These are phyloP conservation scores for Tapirus indicus DNA, from an alignment of 2,797 vertebrate species.

Conservation along the genomic window DNA sequence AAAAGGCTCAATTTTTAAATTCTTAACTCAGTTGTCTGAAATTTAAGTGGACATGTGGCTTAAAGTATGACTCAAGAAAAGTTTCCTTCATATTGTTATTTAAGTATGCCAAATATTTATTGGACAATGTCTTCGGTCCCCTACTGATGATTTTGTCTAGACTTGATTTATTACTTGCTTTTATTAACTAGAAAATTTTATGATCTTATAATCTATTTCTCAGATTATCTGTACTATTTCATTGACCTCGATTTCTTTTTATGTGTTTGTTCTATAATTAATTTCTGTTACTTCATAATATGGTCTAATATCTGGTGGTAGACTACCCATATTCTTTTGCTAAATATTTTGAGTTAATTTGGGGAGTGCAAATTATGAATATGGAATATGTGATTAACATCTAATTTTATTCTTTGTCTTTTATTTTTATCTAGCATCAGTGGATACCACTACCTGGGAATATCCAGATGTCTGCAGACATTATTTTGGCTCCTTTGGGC, in stretches of 20 bases:
- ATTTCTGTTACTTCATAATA: background rate
- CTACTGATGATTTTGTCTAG: background rate
- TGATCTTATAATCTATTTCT: background rate
- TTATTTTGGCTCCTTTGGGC: constrained; percentile 96
- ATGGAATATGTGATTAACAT: background rate
- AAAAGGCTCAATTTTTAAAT: background rate
- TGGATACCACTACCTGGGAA: constrained; percentile 95
- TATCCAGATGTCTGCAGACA: constrained; percentile 97
- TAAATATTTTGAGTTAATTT: constrained; percentile 45
- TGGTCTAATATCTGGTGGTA: background rate
- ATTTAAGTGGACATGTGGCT: background rate
- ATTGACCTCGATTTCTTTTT: background rate
- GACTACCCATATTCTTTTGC: background rate
- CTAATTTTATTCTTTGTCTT: background rate
- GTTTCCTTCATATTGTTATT: background rate
- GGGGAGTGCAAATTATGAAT: background rate
- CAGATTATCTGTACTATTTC: background rate
- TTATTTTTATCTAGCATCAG: constrained; percentile 87
- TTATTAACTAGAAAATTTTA: background rate
- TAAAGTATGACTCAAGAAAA: background rate
- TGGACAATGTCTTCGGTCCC: background rate
- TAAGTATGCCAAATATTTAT: background rate
- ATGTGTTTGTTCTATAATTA: background rate
- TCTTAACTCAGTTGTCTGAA: background rate
- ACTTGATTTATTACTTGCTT: background rate